phyloP scores from a whole-genome alignment of 2,113 vertebrate genomes.

The Phaethornis superciliosus region DNA sequence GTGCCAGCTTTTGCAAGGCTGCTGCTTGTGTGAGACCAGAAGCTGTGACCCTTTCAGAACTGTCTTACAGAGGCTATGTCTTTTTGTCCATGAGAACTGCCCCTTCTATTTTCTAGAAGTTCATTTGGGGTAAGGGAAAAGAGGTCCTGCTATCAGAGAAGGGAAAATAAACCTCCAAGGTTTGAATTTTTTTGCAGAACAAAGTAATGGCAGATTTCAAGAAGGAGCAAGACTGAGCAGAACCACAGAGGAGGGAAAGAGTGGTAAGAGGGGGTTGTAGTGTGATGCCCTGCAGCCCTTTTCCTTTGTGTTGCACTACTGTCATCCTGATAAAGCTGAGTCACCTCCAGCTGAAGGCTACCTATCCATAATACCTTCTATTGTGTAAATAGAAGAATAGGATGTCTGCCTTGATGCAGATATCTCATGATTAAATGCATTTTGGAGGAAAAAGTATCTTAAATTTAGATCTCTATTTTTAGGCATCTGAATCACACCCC shows the following conservation, averaged over 20 bases:
- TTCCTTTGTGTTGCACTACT: not conserved
- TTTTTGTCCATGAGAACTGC: not conserved
- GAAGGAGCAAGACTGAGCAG: not conserved
- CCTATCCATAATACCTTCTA: not conserved
- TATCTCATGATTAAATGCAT: not conserved
- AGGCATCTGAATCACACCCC: not conserved
- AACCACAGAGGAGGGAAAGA: not conserved
- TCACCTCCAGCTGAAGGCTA: slow-evolving; percentile 17
- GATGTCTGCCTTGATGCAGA: not conserved
- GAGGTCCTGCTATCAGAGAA: not conserved
- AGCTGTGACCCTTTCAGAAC: not conserved
- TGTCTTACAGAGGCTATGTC: not conserved
- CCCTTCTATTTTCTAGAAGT: not conserved
- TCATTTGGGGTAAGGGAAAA: not conserved
- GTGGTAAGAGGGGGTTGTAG: not conserved
- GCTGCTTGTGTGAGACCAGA: not conserved
- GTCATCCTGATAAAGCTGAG: not conserved
- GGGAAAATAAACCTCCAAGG: not conserved
- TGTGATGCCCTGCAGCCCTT: not conserved
- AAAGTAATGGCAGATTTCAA: not conserved
- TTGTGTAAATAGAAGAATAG: not conserved
- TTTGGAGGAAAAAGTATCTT: not conserved
- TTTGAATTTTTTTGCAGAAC: not conserved
- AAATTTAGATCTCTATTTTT: slow-evolving; percentile 9
- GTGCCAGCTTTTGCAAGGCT: not conserved